phyloP scores from a whole-genome alignment of 2,888 invertebrate genomes.

The Holacanthella duospinosa region DNA sequence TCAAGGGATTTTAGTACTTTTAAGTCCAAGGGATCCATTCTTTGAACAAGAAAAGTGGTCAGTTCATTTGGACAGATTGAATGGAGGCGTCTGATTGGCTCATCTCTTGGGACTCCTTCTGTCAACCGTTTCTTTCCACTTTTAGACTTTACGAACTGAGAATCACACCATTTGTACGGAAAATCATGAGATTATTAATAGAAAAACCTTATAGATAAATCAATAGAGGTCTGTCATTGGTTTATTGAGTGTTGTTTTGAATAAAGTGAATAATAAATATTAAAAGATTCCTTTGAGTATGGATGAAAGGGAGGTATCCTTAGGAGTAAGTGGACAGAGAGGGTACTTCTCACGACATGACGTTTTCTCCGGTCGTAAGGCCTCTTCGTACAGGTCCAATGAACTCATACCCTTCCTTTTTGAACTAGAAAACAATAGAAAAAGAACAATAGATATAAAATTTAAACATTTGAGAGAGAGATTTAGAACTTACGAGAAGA shows the following conservation, averaged over 20 bases:
- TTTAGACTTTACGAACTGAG: constrained; percentile 3
- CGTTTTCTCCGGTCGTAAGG: constrained; percentile 24
- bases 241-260: not conserved
- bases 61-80: not conserved
- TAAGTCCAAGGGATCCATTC: not conserved
- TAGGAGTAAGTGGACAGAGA: constrained; percentile 26
- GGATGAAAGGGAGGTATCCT: constrained; percentile 19
- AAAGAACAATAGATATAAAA: not conserved
- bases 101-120: too few species aligned
- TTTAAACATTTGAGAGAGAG: not conserved
- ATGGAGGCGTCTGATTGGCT: not conserved
- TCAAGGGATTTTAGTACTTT: not conserved
- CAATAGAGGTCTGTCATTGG: not conserved
- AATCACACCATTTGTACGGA: not conserved
- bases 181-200: not conserved
- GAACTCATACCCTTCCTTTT: constrained; percentile 11
- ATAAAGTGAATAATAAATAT: constrained; percentile 10
- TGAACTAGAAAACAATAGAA: not conserved
- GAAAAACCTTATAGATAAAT: constrained; percentile 4
- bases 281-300: constrained; percentile 29
- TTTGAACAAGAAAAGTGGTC: too few species aligned
- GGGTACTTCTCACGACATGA: constrained; percentile 30
- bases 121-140: too few species aligned
- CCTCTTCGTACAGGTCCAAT: constrained; percentile 33
- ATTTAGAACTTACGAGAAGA: constrained; percentile 23